phyloP scores from a whole-genome alignment of 2,888 invertebrate genomes.

The Himalopsyche tibetana region DNA sequence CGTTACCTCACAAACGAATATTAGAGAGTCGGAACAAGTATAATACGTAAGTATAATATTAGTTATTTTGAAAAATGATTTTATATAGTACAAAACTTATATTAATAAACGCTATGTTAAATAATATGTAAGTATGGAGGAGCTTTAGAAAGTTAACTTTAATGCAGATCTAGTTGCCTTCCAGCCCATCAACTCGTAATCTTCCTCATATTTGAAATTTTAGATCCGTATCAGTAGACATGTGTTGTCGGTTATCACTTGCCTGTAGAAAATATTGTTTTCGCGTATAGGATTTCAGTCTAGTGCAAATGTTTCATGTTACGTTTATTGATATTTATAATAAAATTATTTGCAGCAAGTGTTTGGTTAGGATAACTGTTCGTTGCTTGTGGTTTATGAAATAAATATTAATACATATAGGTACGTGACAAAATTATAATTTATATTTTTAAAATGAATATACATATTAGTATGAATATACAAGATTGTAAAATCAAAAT shows the following conservation, averaged over 20 bases:
- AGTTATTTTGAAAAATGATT: too few relatives aligned
- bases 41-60: too few relatives aligned
- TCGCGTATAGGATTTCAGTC: neutral
- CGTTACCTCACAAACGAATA: too few relatives aligned
- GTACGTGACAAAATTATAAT: too few relatives aligned
- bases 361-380: conserved; percentile 10
- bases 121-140: neutral
- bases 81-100: too few relatives aligned
- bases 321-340: conserved; percentile 17
- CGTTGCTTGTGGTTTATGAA: neutral
- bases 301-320: conserved; percentile 35
- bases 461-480: too few relatives aligned
- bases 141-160: conserved; percentile 28
- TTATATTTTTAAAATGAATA: too few relatives aligned
- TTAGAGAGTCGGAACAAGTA: too few relatives aligned
- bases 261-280: conserved; percentile 44
- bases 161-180: conserved; percentile 61
- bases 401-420: too few relatives aligned
- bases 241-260: conserved; percentile 43
- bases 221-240: conserved; percentile 55
- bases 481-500: too few relatives aligned
- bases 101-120: too few relatives aligned
- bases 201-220: conserved; percentile 63
- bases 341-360: conserved; percentile 33
- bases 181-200: conserved; percentile 60